Conservation (phyloP, 2,113 vertebrate species). For the Jacana jacana region DNA sequence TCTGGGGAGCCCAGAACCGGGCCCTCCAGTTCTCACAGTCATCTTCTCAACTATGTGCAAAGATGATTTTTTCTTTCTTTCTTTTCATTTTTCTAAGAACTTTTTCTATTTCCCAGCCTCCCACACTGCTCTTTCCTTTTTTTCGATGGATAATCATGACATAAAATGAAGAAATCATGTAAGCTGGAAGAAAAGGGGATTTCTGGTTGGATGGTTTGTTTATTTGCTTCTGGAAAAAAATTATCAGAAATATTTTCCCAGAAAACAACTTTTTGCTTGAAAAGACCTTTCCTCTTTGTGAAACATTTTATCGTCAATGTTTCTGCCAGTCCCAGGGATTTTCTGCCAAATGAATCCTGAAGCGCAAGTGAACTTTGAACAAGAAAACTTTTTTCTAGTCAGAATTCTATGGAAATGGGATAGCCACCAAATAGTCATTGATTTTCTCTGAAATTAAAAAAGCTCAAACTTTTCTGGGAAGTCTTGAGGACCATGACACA, state of each 20-base stretch:
- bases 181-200: background rate
- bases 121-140: background rate
- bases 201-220: background rate
- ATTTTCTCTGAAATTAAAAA: background rate
- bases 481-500: background rate
- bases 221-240: conserved; percentile 8
- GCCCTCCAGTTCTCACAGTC: background rate
- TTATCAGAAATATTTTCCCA: background rate
- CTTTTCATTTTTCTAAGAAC: background rate
- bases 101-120: background rate
- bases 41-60: background rate
- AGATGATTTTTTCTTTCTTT: background rate
- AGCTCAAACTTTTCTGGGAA: background rate
- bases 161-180: background rate
- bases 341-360: conserved; percentile 11
- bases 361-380: background rate
- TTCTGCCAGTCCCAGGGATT: background rate
- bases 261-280: background rate
- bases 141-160: background rate
- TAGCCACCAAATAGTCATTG: background rate
- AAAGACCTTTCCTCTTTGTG: background rate
- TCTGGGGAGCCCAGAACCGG: too few relatives aligned
- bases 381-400: background rate
- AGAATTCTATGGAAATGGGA: background rate
- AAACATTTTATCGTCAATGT: background rate